Conservation (phyloP, 2,797 vertebrate genomes). For the Gastrophryne carolinensis region DNA sequence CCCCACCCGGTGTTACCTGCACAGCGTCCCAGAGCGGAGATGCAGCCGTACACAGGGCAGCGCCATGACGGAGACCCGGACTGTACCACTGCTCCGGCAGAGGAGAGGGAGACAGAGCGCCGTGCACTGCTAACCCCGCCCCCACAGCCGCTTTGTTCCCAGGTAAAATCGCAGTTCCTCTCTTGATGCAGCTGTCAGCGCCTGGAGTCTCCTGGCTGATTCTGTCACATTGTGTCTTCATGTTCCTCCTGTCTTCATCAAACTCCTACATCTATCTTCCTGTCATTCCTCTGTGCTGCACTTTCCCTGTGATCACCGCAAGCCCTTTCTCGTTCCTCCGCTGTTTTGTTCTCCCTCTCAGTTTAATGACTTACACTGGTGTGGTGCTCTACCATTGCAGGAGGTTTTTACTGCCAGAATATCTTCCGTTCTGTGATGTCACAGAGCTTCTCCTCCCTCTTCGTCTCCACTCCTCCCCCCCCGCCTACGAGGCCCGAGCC, state of each 20-base stretch:
- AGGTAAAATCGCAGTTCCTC: constrained; percentile 70
- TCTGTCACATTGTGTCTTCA: neutral
- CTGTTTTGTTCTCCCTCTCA: neutral
- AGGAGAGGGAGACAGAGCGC: too few species aligned
- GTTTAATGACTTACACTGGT: neutral
- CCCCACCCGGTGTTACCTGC: too few species aligned
- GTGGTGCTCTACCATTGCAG: constrained; percentile 62
- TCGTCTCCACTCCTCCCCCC: too few species aligned
- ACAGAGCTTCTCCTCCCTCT: too few species aligned
- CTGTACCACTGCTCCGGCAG: too few species aligned
- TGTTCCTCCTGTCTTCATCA: neutral
- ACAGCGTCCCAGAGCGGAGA: too few species aligned
- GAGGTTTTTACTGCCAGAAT: constrained; percentile 94
- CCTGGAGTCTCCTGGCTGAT: neutral
- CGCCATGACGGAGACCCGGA: too few species aligned
- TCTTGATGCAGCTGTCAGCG: neutral
- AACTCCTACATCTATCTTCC: neutral
- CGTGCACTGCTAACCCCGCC: too few species aligned
- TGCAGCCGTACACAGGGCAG: too few species aligned
- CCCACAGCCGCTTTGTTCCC: constrained; percentile 93
- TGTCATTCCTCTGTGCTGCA: neutral
- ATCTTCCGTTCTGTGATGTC: too few species aligned
- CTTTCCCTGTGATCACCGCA: neutral
- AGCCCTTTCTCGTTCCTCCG: neutral
- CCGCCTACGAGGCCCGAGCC: too few species aligned